Evolutionary conservation across 2,113 vertebrate genomes (phyloP).

Genomic region (Otis tarda): DNA sequence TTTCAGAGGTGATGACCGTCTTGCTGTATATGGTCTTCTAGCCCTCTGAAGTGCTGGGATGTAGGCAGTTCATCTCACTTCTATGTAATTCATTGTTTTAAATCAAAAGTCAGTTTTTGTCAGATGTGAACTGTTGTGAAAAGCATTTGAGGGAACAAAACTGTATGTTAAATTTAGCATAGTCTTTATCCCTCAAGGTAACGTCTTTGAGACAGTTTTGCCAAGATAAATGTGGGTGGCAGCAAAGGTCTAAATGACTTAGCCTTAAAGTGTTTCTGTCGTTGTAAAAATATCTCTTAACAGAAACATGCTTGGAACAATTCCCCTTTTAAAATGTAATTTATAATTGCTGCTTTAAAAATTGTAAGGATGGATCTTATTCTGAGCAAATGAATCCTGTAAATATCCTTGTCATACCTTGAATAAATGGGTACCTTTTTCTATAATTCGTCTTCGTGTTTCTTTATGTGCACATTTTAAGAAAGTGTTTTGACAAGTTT

Average conservation of each 20-base stretch:
- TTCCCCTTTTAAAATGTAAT: constrained; percentile 69
- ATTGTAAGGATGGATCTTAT: constrained; percentile 51
- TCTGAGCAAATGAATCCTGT: constrained; percentile 73
- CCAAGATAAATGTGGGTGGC: constrained; percentile 27
- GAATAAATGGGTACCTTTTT: constrained; percentile 82
- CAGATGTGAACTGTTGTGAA: constrained; percentile 5
- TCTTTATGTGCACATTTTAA: neutral
- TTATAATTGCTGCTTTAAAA: constrained; percentile 72
- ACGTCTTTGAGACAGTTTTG: constrained; percentile 18
- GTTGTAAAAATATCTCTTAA: constrained; percentile 65
- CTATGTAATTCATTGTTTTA: neutral
- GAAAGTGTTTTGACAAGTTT: neutral
- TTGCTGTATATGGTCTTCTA: neutral
- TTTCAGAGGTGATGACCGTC: neutral
- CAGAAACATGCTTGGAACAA: constrained; percentile 69
- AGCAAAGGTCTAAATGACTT: constrained; percentile 59
- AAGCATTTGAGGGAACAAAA: constrained; percentile 28
- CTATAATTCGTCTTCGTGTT: constrained; percentile 54
- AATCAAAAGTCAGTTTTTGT: constrained; percentile 25
- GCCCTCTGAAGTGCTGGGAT: neutral
- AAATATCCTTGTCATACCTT: constrained; percentile 82
- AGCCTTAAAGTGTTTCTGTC: constrained; percentile 75
- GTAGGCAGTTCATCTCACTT: neutral
- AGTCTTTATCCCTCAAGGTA: constrained; percentile 35
- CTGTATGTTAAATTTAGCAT: constrained; percentile 7